Base-by-base conservation (phyloP, 1,140 invertebrate species). In the Galleria mellonella region DNA sequence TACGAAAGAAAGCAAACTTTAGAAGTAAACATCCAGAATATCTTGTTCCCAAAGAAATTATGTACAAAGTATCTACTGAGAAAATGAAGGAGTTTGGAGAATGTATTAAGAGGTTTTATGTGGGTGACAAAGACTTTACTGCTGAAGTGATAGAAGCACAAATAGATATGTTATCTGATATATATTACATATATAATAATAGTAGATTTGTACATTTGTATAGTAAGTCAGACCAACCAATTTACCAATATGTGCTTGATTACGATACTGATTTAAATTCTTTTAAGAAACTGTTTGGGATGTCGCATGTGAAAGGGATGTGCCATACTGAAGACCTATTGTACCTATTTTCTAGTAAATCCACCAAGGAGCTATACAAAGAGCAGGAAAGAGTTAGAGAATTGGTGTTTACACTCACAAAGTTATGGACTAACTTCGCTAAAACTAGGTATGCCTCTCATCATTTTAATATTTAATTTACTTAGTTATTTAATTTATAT, bases 341-440 rank as follows among this genome's bases (percentile, higher is more conserved):
- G 49, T 92, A 91, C 66, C 52, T 92, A 4, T 92, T 91, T 57
- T 77, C 86, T 49, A 87, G 75, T 36, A 67, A 69, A 51, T 53
- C 88, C 23, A 83, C 77, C 8, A 56, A 52, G 23, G 53, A 66
- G 44, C 55, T 67, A 10, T 76, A 82, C 33, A 50, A 72, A 40
- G 64, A 78, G 11, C 48, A 68, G 3, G 55, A 76, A 9, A 72
- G 70, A 29, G 27, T 77, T 28, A 72, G 78, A 48, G 49, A 61
- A 4, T 61, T 74, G 32, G 61, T 72, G 9, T 48, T 53, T 52
- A 59, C 53, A 10, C 63, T 94, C 52, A 90, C 91, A 0, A 87
- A 73, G n/a, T 47, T 92, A 13, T 94, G 92, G 92, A 86, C 88
- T 0, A 91, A 93, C 72, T 94, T 94, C 61, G 92, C 92, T 0